Evolutionary conservation across 1,140 invertebrate genomes (phyloP).

Genomic region (Charaxes varanes): DNA sequence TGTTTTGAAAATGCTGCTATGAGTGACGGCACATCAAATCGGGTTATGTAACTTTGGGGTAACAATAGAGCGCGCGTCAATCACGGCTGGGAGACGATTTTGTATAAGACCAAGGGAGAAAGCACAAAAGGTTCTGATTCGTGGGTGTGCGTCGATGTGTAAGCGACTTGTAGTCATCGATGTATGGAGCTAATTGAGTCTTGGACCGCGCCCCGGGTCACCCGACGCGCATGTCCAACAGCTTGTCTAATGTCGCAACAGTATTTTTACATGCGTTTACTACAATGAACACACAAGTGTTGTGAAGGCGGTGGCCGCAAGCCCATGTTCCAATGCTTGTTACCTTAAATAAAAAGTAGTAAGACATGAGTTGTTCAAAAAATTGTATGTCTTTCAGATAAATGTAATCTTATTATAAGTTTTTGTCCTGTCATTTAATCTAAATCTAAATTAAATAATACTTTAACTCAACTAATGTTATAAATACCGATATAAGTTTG

Average conservation of each 20-base stretch:
- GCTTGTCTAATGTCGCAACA: constrained; percentile 9
- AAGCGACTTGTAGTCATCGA: constrained; percentile 5
- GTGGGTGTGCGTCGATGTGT: constrained; percentile 13
- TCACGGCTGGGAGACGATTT: constrained; percentile 64
- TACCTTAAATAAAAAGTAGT: too few species aligned
- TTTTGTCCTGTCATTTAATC: too few species aligned
- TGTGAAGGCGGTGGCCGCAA: too few species aligned
- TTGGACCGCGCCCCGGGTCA: constrained; percentile 32
- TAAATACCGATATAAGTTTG: too few species aligned
- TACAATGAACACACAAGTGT: background rate
- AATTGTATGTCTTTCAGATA: too few species aligned
- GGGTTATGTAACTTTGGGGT: constrained; percentile 52
- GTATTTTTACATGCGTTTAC: constrained; percentile 22
- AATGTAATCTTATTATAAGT: too few species aligned
- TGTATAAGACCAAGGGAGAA: constrained; percentile 67
- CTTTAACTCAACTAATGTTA: too few species aligned
- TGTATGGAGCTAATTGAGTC: constrained; percentile 5
- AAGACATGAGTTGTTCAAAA: too few species aligned
- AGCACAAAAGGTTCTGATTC: too few species aligned
- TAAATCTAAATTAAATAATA: too few species aligned
- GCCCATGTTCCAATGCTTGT: too few species aligned
- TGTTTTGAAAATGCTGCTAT: constrained; percentile 52
- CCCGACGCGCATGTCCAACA: constrained; percentile 17
- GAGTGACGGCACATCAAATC: constrained; percentile 62
- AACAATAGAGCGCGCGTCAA: constrained; percentile 57